A percentile compares a stretch with the other conserved stretches of the same genome.
Evolutionary conservation across 2,888 invertebrate genomes (phyloP).

Genomic region (Hyppa rectilinea): DNA sequence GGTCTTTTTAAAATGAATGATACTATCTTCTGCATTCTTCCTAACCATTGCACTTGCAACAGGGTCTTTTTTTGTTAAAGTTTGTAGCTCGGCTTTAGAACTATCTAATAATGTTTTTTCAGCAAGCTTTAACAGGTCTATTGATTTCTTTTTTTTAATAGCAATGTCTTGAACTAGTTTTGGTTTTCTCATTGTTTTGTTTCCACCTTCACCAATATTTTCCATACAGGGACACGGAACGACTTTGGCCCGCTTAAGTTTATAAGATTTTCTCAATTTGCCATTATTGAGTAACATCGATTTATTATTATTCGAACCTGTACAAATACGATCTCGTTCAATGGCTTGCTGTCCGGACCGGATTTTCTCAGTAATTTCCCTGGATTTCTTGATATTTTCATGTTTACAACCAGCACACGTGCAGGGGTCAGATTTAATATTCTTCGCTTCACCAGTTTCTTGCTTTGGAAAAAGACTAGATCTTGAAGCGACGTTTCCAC

Average conservation of each 20-base stretch:
- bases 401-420: constrained; percentile 71
- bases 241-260: constrained; percentile 65
- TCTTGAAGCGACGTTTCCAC: constrained; percentile 55
- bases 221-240: constrained; percentile 59
- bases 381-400: constrained; percentile 62
- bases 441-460: constrained; percentile 68
- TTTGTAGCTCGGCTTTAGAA: neutral
- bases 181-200: constrained; percentile 13
- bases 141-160: constrained; percentile 4
- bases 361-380: constrained; percentile 58
- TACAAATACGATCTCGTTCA: constrained; percentile 7
- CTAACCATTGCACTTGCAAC: neutral
- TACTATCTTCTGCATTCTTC: constrained; percentile 11
- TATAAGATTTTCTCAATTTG: constrained; percentile 60
- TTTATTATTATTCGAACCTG: constrained; percentile 21
- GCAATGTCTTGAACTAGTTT: constrained; percentile 4
- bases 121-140: constrained; percentile 23
- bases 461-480: constrained; percentile 63
- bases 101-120: constrained; percentile 11
- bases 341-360: constrained; percentile 27
- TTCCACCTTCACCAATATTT: constrained; percentile 55
- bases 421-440: constrained; percentile 79
- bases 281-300: constrained; percentile 41
- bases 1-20: neutral
- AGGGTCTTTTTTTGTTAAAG: constrained; percentile 3